Percentiles rank a stretch among this genome's conserved stretches.
Conservation (phyloP, 2,113 vertebrate species). For the Dipodomys ordii region DNA sequence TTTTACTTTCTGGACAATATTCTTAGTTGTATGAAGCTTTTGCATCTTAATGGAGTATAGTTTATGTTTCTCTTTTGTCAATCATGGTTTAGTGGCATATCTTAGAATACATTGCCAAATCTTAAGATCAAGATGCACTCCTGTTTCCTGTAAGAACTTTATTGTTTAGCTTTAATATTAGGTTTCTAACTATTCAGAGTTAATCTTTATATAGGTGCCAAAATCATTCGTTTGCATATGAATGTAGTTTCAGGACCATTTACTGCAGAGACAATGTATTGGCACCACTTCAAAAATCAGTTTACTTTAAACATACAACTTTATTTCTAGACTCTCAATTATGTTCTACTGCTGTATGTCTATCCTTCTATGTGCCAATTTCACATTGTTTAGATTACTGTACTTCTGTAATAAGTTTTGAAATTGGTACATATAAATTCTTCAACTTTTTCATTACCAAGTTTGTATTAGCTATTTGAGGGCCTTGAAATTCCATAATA, state of each 20-base stretch:
- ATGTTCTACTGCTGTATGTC: background rate
- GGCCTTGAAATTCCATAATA: background rate
- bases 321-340: background rate
- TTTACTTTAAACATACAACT: background rate
- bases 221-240: background rate
- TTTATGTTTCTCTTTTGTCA: background rate
- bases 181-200: background rate
- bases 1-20: background rate
- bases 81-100: background rate
- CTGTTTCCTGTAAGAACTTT: background rate
- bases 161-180: background rate
- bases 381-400: background rate
- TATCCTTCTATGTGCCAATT: background rate
- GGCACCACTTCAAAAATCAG: background rate
- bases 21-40: background rate
- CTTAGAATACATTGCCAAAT: background rate
- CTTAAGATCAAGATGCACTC: background rate
- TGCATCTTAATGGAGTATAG: background rate
- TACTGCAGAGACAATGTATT: background rate
- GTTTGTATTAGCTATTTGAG: background rate
- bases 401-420: conserved; percentile 46
- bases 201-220: background rate
- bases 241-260: background rate
- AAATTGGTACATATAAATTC: background rate
- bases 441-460: background rate